Conservation (phyloP, 2,113 vertebrate species). For the Atractosteus spatula region DNA sequence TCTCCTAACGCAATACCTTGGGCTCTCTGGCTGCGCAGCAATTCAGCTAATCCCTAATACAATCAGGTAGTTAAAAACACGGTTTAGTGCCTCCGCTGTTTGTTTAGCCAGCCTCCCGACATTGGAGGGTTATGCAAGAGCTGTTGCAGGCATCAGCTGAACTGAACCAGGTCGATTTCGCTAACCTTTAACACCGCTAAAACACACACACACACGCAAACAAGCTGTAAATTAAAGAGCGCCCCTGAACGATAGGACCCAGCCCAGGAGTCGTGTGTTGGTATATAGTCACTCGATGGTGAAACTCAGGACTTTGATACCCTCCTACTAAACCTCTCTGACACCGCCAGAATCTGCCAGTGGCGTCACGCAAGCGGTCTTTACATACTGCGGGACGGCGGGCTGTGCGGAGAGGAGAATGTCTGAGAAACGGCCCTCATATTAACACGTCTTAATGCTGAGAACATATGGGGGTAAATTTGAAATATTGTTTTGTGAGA, state of each 20-base stretch:
- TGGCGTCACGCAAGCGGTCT: not conserved
- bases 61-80: slow-evolving; percentile 4
- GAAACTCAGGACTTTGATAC: not conserved
- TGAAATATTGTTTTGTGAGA: too few relatives aligned
- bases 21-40: not conserved
- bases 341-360: too few relatives aligned
- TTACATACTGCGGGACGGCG: not conserved
- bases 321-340: not conserved
- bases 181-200: slow-evolving; percentile 13
- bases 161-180: slow-evolving; percentile 8
- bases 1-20: too few relatives aligned
- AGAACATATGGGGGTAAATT: too few relatives aligned
- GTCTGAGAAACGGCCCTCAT: too few relatives aligned
- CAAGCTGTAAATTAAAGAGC: not conserved
- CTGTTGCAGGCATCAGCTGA: slow-evolving; percentile 9
- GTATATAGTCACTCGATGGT: not conserved
- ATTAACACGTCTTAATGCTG: too few relatives aligned
- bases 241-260: not conserved
- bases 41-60: slow-evolving; percentile 6
- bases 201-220: not conserved
- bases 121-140: slow-evolving; percentile 10
- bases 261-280: not conserved
- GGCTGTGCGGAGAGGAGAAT: too few relatives aligned
- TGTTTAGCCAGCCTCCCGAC: slow-evolving; percentile 4
- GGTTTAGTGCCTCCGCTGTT: slow-evolving; percentile 6